Evolutionary conservation across 2,888 invertebrate species (phyloP), one percentile per base, ranked within the genome.

Genomic region (Caenorhabditis afra): DNA sequence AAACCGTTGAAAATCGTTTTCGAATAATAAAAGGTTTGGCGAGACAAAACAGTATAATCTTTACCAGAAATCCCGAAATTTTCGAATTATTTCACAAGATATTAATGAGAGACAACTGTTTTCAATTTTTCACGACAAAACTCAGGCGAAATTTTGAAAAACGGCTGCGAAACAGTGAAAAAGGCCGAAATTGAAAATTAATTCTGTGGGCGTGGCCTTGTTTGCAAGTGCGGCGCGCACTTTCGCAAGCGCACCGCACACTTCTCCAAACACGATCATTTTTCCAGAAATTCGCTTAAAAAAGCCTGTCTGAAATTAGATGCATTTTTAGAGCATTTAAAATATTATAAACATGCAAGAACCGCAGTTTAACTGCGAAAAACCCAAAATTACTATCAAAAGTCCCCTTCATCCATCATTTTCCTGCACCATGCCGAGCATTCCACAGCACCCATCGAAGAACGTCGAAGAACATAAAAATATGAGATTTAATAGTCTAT

Each of bases 241-340:
- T 62, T 71, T 71, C 11, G 70, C 70, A 71, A 62, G n/a, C 0
- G 20, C 14, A 41, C 70, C 53, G 70, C 70, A 61, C 37, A 59
- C 41, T 20, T 20, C 37, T 45, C 11, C 10, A 14, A 44, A 44
- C 11, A 14, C 3, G 11, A 11, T 44, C 14, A 4, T 44, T 44
- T 44, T 44, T 11, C 5, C 37, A 8, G 37, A 37, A 37, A 37
- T n/a, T n/a, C n/a, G n/a, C n/a, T n/a, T n/a, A n/a, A n/a, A n/a
- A n/a, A n/a, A n/a, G n/a, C n/a, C n/a, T n/a, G n/a, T n/a, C n/a
- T n/a, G n/a, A n/a, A n/a, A n/a, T n/a, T n/a, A n/a, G n/a, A n/a
- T n/a, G n/a, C n/a, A n/a, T n/a, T n/a, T n/a, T n/a, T n/a, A n/a
- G n/a, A n/a, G n/a, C n/a, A n/a, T n/a, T n/a, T n/a, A n/a, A n/a